A percentile compares a stretch with the other conserved stretches of the same genome.
Conservation (phyloP, 2,797 vertebrate species). For the Hephaestus fuliginosus region DNA sequence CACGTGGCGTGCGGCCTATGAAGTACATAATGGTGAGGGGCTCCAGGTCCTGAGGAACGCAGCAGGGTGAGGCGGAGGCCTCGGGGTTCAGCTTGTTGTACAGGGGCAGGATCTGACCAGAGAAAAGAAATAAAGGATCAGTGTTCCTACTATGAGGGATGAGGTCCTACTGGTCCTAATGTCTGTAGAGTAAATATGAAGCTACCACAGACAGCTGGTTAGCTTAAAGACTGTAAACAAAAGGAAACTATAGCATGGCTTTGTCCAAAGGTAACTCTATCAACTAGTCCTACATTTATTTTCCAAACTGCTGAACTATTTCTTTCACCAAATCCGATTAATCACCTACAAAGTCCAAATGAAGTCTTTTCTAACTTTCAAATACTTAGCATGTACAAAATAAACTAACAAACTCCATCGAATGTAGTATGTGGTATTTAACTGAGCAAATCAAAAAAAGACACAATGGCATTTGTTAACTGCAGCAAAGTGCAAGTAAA, state of each 20-base stretch:
- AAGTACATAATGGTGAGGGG: slow-evolving; percentile 90
- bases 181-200: no score
- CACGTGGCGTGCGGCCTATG: slow-evolving; percentile 86
- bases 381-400: background rate
- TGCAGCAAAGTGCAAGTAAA: background rate
- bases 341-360: background rate
- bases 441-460: background rate
- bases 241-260: no score
- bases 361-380: background rate
- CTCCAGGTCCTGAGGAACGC: slow-evolving; percentile 89
- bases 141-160: background rate
- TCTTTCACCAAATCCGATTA: no score
- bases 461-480: background rate
- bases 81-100: slow-evolving; percentile 90
- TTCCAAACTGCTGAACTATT: no score
- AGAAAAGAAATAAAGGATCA: slow-evolving; percentile 2
- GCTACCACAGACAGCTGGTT: no score
- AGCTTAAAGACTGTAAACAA: no score
- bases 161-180: background rate
- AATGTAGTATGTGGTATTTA: background rate
- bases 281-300: no score
- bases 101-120: slow-evolving; percentile 86
- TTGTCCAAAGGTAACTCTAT: no score
- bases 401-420: slow-evolving; percentile 10
- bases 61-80: slow-evolving; percentile 88